A percentile compares a stretch with the other conserved stretches of the same genome.
Conservation (phyloP, 2,797 vertebrate genomes). For the Coranthus polyacanthus region DNA sequence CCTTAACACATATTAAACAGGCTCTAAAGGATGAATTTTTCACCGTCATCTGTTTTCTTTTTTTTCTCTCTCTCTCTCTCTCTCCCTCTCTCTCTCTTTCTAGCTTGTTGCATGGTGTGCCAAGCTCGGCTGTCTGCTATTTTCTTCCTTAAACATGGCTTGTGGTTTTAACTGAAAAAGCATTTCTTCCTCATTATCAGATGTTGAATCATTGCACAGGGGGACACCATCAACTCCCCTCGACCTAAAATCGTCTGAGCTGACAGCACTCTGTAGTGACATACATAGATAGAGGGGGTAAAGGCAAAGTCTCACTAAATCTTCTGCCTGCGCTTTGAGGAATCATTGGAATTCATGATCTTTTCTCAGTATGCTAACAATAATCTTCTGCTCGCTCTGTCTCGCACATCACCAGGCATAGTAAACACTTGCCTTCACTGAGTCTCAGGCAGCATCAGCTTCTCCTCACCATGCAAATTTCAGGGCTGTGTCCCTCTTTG, state of each 20-base stretch:
- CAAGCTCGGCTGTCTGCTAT: constrained; percentile 52
- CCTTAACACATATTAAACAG: constrained; percentile 82
- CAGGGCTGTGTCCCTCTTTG: constrained; percentile 71
- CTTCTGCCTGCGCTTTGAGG: constrained; percentile 69
- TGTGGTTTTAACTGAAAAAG: constrained; percentile 70
- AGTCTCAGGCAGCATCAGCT: constrained; percentile 61
- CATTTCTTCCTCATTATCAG: constrained; percentile 72
- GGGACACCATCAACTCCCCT: constrained; percentile 74
- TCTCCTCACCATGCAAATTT: constrained; percentile 80
- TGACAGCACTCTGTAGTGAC: constrained; percentile 67
- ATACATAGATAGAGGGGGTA: constrained; percentile 67
- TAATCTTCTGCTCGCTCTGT: constrained; percentile 78
- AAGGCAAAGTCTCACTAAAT: constrained; percentile 68
- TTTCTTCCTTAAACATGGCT: constrained; percentile 61
- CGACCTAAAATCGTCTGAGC: constrained; percentile 69
- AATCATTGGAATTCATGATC: constrained; percentile 84
- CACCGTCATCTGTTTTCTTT: constrained; percentile 63
- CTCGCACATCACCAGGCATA: constrained; percentile 77
- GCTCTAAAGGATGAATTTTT: constrained; percentile 72
- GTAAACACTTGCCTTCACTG: constrained; percentile 75
- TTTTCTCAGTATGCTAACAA: constrained; percentile 83
- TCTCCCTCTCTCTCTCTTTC: not conserved
- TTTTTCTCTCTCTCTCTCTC: not conserved
- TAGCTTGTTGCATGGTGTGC: constrained; percentile 47
- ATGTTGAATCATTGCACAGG: constrained; percentile 71